Percentiles rank a stretch among this genome's conserved stretches.
Conservation (phyloP, 2,113 vertebrate genomes). For the Ciconia stormi region DNA sequence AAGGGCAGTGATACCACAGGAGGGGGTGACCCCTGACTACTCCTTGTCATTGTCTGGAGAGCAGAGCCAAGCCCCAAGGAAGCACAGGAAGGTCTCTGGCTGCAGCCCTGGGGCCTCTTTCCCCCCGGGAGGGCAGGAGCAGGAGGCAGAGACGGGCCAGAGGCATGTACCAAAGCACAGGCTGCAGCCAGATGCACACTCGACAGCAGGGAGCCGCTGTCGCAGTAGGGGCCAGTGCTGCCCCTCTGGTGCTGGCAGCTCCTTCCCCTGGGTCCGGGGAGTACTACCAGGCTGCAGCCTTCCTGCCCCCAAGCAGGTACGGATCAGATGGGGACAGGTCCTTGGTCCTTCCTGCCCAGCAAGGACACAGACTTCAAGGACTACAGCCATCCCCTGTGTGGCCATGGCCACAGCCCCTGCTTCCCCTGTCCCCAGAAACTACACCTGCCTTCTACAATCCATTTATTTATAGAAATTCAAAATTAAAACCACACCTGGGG, state of each 20-base stretch:
- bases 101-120: not conserved
- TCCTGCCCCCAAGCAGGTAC: not conserved
- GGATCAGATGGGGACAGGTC: too few species aligned
- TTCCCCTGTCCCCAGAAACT: not conserved
- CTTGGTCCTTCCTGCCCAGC: not conserved
- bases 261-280: fast-evolving
- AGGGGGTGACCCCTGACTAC: not conserved
- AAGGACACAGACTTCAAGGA: not conserved
- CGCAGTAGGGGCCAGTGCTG: not conserved
- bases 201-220: not conserved
- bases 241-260: not conserved
- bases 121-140: not conserved
- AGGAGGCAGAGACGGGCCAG: not conserved
- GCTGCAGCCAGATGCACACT: not conserved
- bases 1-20: not conserved
- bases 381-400: too few species aligned
- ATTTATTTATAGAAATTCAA: slow-evolving; percentile 24
- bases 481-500: not conserved
- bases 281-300: not conserved
- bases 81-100: not conserved
- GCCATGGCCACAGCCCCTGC: not conserved
- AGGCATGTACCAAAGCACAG: not conserved
- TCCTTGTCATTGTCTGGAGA: not conserved
- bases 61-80: too few species aligned
- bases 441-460: not conserved